Evolutionary conservation across 2,797 vertebrate species (phyloP).

Genomic region (Melanotaenia pygmaea): DNA sequence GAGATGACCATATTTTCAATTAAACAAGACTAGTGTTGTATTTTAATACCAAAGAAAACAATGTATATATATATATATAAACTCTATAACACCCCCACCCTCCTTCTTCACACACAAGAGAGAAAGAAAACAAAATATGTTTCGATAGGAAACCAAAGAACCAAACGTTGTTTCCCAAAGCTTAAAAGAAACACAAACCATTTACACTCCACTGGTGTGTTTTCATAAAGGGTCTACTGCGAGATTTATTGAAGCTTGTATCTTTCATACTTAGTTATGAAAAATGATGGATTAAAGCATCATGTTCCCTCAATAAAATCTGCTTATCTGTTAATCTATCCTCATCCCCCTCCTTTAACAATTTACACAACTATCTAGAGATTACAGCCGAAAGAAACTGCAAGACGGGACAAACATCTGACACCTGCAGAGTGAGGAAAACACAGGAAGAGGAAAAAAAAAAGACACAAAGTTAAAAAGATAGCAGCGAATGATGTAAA

Average conservation of each 20-base stretch:
- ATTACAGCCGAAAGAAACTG: constrained; percentile 27
- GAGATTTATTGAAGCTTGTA: constrained; percentile 40
- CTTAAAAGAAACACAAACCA: constrained; percentile 33
- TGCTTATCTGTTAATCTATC: constrained; percentile 41
- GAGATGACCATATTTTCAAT: constrained; percentile 57
- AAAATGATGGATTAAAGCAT: constrained; percentile 18
- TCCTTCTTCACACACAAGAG: constrained; percentile 5
- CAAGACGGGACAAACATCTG: constrained; percentile 44
- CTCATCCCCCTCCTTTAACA: constrained; percentile 33
- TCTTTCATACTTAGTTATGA: constrained; percentile 22
- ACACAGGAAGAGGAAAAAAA: constrained; percentile 1
- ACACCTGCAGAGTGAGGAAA: constrained; percentile 15
- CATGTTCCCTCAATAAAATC: constrained; percentile 22
- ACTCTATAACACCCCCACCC: constrained; percentile 37
- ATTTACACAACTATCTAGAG: constrained; percentile 49
- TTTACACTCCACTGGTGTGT: constrained; percentile 29
- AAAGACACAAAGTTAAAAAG: constrained; percentile 40
- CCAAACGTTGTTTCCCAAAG: constrained; percentile 18
- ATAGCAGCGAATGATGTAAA: constrained; percentile 78
- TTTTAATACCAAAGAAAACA: constrained; percentile 66
- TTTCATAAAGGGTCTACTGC: constrained; percentile 70
- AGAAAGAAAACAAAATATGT: constrained; percentile 27
- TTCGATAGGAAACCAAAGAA: constrained; percentile 25
- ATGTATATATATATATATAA: constrained; percentile 38
- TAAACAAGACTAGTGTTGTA: constrained; percentile 54